Percentiles rank a stretch among this genome's conserved stretches.
Evolutionary conservation across 2,888 invertebrate species (phyloP).

Genomic region (Eudemis profundana): DNA sequence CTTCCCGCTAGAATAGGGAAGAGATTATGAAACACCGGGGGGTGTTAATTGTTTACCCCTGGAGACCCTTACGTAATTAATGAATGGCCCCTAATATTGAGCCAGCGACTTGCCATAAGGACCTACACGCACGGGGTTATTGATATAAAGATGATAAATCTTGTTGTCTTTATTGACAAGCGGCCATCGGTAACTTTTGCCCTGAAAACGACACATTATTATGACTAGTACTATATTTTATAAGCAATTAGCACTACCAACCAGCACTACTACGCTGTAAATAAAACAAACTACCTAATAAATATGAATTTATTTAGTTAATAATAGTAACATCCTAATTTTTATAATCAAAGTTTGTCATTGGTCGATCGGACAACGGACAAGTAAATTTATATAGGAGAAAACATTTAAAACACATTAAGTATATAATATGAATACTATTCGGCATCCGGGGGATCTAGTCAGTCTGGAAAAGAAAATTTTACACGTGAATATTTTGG

Average conservation of each 20-base stretch:
- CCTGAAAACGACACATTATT: no score
- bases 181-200: no score
- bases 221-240: background rate
- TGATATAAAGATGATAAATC: no score
- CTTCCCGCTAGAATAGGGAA: no score
- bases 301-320: slow-evolving; percentile 41
- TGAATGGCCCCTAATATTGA: no score
- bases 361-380: slow-evolving; percentile 15
- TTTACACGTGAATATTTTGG: background rate
- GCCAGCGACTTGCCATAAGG: no score
- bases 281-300: slow-evolving; percentile 37
- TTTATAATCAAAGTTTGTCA: slow-evolving; percentile 20
- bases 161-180: no score
- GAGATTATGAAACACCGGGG: no score
- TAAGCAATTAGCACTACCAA: background rate
- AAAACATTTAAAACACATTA: slow-evolving; percentile 29
- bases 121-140: no score
- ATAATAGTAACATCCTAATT: slow-evolving; percentile 30
- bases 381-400: slow-evolving; percentile 25
- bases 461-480: slow-evolving; percentile 65
- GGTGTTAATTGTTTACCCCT: no score
- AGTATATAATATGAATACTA: slow-evolving; percentile 34
- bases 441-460: slow-evolving; percentile 49
- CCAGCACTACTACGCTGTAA: slow-evolving; percentile 14
- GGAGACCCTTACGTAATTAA: no score